Evolutionary conservation across 1,140 invertebrate genomes (phyloP), one percentile per base, ranked within the genome.

Genomic region (Pseudoatta argentina): DNA sequence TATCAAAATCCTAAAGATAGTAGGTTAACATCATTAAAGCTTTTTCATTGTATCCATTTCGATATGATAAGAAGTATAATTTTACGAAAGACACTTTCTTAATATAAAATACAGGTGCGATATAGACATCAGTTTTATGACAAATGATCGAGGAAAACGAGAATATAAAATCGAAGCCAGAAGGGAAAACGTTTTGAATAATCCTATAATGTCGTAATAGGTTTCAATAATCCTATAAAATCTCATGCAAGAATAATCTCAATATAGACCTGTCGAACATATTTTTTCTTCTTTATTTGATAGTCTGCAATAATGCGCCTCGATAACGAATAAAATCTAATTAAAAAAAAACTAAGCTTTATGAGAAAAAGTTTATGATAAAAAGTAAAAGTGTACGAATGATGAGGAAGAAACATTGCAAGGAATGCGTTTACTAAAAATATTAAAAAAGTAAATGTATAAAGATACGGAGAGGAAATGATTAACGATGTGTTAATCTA

Each of bases 61-160:
- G 10, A 14, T 1, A 48, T 4, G 14, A 10, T 12, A 7, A 81
- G 55, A 69, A 69, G 21, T 18, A 69, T 30, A 21, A 24, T 71
- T 51, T 71, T 71, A 21, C 64, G 30, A 69, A 81, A 81, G n/a
- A 0, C 10, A 34, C 4, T 69, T 48, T 71, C 63, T 7, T 24
- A 39, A 34, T 55, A 5, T 53, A n/a, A 79, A 79, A 79, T 66
- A 18, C 61, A 44, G 12, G 48, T 57, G 64, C 63, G 34, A 81
- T 69, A 81, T 57, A 66, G 76, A 71, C 64, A 69, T 81, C 51
- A 69, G 34, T 81, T 81, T 81, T 69, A 81, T 30, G 61, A 5
- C 64, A 12, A 27, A 24, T 64, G 59, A 61, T 57, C 34, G 18
- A 66, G 34, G 53, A 55, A 71, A 79, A 27, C 8, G 8, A 67